Evolutionary conservation across 2,888 invertebrate genomes (phyloP).

Genomic region (Rotaria macrura): DNA sequence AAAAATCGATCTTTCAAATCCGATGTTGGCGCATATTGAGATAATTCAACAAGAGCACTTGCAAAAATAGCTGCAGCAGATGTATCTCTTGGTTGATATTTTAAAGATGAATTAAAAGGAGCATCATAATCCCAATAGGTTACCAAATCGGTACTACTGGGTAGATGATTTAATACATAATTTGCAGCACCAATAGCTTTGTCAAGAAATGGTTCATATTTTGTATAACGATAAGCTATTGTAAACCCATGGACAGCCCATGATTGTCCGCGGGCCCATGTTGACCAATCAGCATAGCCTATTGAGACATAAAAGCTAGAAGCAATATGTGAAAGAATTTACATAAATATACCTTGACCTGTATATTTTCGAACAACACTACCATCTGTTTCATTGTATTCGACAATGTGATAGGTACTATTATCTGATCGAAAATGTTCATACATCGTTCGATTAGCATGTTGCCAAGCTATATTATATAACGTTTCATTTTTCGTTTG

Average conservation of each 20-base stretch:
- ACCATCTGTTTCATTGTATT: constrained; percentile 18
- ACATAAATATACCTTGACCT: background rate
- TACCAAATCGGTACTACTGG: background rate
- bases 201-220: constrained; percentile 7
- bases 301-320: background rate
- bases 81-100: constrained; percentile 6
- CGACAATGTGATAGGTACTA: background rate
- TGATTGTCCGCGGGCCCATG: background rate
- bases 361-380: constrained; percentile 16
- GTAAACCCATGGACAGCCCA: background rate
- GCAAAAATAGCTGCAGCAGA: background rate
- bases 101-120: background rate
- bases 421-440: constrained; percentile 3
- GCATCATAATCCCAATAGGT: constrained; percentile 4
- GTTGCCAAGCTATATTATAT: background rate
- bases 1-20: background rate
- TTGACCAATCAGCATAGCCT: constrained; percentile 6
- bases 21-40: background rate
- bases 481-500: background rate
- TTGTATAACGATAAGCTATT: background rate
- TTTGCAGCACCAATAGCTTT: constrained; percentile 13
- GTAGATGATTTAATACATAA: background rate
- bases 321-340: background rate
- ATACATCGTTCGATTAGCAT: constrained; percentile 12
- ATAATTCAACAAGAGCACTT: constrained; percentile 1